A percentile compares a stretch with the other conserved stretches of the same genome.
phyloP scores from a whole-genome alignment of 2,113 vertebrate species.

The Calypte anna region DNA sequence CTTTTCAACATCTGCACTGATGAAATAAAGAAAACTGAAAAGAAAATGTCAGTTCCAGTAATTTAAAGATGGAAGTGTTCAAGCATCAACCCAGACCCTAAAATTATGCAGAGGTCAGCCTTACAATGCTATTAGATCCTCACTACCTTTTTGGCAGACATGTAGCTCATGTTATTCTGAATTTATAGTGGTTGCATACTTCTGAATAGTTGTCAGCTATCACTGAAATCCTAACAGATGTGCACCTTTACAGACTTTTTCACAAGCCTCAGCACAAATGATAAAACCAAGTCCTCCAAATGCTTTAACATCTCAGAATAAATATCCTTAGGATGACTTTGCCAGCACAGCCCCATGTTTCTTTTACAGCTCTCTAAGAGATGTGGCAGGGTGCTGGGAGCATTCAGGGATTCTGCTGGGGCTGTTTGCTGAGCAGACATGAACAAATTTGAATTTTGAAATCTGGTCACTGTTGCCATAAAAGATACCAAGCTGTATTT shows the following conservation, averaged over 20 bases:
- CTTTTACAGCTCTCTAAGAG: not conserved
- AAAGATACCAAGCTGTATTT: rapidly evolving
- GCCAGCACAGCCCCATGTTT: not conserved
- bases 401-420: not conserved
- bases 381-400: not conserved
- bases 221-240: not conserved
- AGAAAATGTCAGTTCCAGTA: not conserved
- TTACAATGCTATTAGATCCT: not conserved
- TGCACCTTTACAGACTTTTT: not conserved
- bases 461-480: not conserved
- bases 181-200: not conserved
- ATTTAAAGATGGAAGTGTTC: not conserved
- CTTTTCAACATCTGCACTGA: not conserved
- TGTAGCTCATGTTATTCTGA: not conserved
- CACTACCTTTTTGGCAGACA: not conserved
- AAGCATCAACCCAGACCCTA: not conserved
- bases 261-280: not conserved
- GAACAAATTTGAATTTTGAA: not conserved
- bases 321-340: not conserved
- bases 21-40: constrained; percentile 6
- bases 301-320: not conserved
- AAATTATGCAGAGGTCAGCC: not conserved
- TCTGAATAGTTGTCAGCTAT: not conserved
- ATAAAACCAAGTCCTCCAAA: not conserved
- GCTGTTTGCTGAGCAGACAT: not conserved